Base-by-base conservation (phyloP, 2,113 vertebrate genomes). In the Gallinago undulata region DNA sequence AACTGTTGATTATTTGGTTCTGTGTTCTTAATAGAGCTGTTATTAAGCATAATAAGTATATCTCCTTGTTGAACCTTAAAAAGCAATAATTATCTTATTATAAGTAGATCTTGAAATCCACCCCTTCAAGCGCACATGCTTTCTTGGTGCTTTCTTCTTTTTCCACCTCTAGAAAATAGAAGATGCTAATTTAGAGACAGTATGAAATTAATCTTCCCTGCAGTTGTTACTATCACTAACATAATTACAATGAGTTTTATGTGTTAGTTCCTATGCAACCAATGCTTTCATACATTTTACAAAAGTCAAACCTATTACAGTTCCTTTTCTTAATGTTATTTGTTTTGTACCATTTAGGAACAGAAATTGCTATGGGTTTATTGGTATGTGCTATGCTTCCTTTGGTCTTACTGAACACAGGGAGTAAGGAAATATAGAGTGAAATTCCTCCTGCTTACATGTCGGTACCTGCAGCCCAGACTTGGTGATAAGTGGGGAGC, bases 1-100 rank as follows among this genome's bases (percentile, higher is more conserved):
- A 91, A 33, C 51, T 92, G 60, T 95, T 94, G 92, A 57, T 91
- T 96, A 88, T 94, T 93, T 89, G 85, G 23, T 64, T 94, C 64
- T 86, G 33, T 63, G 24, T 81, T 96, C 88, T 83, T 74, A 91
- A 86, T 55, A 66, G 55, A 80, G 79, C 19, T 35, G 22, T 68
- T 86, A 84, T 62, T 84, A 88, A 88, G 24, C 33, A 48, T 63
- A 84, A 78, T 83, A 93, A 93, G 67, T 37, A 19, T 84, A 92
- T 92, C 68, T 94, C 68, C 79, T 79, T 79, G 48, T 27, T 55
- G 53, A 93, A 91, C 11, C 35, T 91, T 76, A 77, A 94, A 93
- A 96, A 80, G 37, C 84, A 93, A 27, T 91, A 53, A 95, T 96
- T 94, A 95, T 69, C 28, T 76, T 80, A 50, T 91, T 82, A 79